Base-by-base conservation (phyloP, 2,113 vertebrate species). In the Ceyx margarethae region DNA sequence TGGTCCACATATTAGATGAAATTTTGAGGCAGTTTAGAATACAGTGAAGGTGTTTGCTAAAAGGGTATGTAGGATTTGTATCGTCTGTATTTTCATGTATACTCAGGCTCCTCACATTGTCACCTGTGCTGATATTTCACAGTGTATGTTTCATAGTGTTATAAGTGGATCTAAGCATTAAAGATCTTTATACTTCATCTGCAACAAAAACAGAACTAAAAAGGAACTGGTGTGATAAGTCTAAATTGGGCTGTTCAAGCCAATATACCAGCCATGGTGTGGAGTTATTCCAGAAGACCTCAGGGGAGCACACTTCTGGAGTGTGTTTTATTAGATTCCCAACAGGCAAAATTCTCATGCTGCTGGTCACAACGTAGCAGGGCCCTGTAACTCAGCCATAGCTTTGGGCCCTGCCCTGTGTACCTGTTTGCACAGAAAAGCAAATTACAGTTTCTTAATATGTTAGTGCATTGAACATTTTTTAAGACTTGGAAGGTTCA, bases 101-200 rank as follows among this genome's bases (percentile, higher is more conserved):
- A 6, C 37, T 62, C 35, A 28, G 64, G 74, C 26, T 29, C 7
- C 37, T 91, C 45, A 17, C 50, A 13, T 29, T 57, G n/a, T 26
- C 51, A 80, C 68, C 81, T 54, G 5, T 12, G n/a, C 56, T 82
- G 81, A 69, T 82, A 80, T 60, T 89, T 78, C 57, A 60, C 86
- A 89, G 91, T 48, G 48, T 69, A 42, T 80, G 79, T 89, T 82
- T 81, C 56, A 35, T 56, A n/a, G 67, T 2, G 3, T 29, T 83
- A 13, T 71, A 91, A 94, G 77, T 82, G 68, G 43, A 90, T 97
- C 97, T 97, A 95, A 97, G 96, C 95, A 97, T 97, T 98, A 97
- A 66, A 93, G 31, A 21, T 35, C 51, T 77, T 89, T 85, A 43
- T 82, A 85, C 69, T 51, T 80, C n/a, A 75, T 77, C 56, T 73